Base-by-base conservation (phyloP, 2,113 vertebrate species). In the Trichechus manatus region DNA sequence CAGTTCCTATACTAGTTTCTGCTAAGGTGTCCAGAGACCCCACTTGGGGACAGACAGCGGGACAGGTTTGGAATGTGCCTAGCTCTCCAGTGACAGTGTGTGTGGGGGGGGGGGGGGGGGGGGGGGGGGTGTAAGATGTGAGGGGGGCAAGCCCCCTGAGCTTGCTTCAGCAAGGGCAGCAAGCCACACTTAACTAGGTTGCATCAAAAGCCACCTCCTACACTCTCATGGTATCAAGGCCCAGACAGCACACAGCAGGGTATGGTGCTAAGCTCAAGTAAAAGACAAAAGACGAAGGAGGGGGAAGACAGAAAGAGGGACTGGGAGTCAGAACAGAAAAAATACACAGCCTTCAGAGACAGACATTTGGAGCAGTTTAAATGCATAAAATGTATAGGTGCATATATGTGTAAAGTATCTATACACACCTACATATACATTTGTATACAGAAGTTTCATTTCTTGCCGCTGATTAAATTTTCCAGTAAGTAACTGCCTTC, bases 401-500 rank as follows among this genome's bases (percentile, higher is more conserved):
- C 56, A n/a, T 22, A 25, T 25, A 44, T 3, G 22, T 25, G 9
- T 0, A 9, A 27, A 88, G 20, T 50, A n/a, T 15, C 42, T 3
- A 6, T 33, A 29, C 2, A 6, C 29, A 29, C 44, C 5, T 39
- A 50, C 31, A 25, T 25, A 20, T 6, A 17, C 36, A 84, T 70
- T 80, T 80, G 66, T n/a, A 78, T 39, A 56, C 59, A 96, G 72
- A 85, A 36, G 44, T n/a, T 87, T 68, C 59, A 22, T 64, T 87
- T 90, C 61, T 83, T 25, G 31, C 17, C 64, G 87, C 31, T 77
- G 56, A 86, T 82, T 50, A 56, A 42, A 89, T 53, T 47, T 78
- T 63, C 74, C 78, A 77, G 50, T 6, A 85, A 90, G 63, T 27
- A n/a, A 33, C n/a, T 14, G 25, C 39, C 25, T 61, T 61, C 33